Conservation (phyloP, 2,797 vertebrate genomes). For the Helostoma temminkii region DNA sequence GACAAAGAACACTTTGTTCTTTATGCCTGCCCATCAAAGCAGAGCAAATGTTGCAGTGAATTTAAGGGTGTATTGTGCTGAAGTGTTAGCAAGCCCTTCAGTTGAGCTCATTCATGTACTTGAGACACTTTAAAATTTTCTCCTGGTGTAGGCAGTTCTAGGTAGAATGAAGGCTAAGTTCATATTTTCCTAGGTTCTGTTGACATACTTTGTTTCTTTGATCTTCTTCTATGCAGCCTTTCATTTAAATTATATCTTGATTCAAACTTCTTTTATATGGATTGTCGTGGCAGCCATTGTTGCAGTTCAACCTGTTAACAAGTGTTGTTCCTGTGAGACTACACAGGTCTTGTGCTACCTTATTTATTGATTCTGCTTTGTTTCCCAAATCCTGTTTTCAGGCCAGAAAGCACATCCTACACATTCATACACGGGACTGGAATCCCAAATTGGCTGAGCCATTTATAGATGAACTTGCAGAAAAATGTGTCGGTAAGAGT, state of each 20-base stretch:
- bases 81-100: constrained; percentile 24
- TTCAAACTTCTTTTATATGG: neutral
- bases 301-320: neutral
- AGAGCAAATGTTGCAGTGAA: constrained; percentile 28
- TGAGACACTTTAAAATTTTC: constrained; percentile 19
- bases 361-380: neutral
- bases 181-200: neutral
- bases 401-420: constrained; percentile 99
- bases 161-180: neutral
- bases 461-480: constrained; percentile 96
- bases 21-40: constrained; percentile 52
- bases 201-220: neutral
- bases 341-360: neutral
- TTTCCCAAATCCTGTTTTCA: constrained; percentile 59
- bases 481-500: constrained; percentile 99
- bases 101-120: constrained; percentile 4
- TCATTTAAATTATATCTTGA: neutral
- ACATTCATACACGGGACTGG: constrained; percentile 99
- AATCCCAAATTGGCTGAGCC: constrained; percentile 93
- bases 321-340: neutral
- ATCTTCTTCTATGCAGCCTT: neutral
- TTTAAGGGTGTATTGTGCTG: constrained; percentile 10
- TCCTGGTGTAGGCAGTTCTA: constrained; percentile 18
- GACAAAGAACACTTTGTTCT: constrained; percentile 51
- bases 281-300: neutral